A percentile compares a stretch with the other conserved stretches of the same genome.
Conservation (phyloP, 1,140 invertebrate species). For the Bombus turneri region DNA sequence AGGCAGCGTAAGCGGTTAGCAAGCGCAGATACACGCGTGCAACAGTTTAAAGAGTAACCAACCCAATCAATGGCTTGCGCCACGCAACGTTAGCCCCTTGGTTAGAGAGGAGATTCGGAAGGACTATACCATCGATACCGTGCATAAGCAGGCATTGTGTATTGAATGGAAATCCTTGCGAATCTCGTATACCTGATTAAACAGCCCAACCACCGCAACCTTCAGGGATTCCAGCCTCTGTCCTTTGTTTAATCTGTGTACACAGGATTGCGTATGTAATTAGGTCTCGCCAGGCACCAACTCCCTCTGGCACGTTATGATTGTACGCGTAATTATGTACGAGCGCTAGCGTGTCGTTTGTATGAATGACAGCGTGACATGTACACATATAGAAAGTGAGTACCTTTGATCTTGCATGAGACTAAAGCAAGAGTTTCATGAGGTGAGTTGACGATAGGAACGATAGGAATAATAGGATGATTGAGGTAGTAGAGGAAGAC, state of each 20-base stretch:
- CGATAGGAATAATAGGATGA: neutral
- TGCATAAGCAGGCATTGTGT: neutral
- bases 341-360: slow-evolving; percentile 25
- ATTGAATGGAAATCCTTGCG: slow-evolving; percentile 33
- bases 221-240: neutral
- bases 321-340: slow-evolving; percentile 29
- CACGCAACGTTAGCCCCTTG: slow-evolving; percentile 33
- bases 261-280: slow-evolving; percentile 70
- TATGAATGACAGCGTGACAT: slow-evolving; percentile 31
- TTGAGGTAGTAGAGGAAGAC: neutral
- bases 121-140: neutral
- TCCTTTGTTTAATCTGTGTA: slow-evolving; percentile 43
- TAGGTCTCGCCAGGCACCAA: slow-evolving; percentile 73
- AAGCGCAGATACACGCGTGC: neutral
- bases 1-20: slow-evolving; percentile 18
- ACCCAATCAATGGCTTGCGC: slow-evolving; percentile 4
- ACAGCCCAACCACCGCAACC: neutral
- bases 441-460: slow-evolving; percentile 4
- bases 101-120: slow-evolving; percentile 40
- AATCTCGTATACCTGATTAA: slow-evolving; percentile 39
- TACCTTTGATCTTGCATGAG: slow-evolving; percentile 40
- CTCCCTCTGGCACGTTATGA: slow-evolving; percentile 53
- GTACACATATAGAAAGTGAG: slow-evolving; percentile 6
- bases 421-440: slow-evolving; percentile 21
- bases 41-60: slow-evolving; percentile 30